Evolutionary conservation across 2,888 invertebrate genomes (phyloP), one percentile per base, ranked within the genome.

Genomic region (Dione vanillae): DNA sequence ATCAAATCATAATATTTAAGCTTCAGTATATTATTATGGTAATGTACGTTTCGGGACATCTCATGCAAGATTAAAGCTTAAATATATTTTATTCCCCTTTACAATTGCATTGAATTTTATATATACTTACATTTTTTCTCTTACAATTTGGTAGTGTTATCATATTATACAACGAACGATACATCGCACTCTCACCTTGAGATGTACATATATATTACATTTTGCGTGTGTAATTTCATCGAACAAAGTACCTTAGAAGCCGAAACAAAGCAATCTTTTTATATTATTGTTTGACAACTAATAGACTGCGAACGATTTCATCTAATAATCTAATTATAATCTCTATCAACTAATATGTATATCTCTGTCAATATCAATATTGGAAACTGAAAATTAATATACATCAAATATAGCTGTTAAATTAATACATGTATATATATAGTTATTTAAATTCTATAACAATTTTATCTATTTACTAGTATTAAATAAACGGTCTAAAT

Each of bases 1-100:
- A n/a, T 45, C 14, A 61, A 43, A 45, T 61, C 27, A 61, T 45
- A 61, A 45, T 61, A 45, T 45, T 45, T 45, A 10, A 43, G 27
- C n/a, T 10, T 45, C 20, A 59, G 8, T 41, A 20, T 59, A 14
- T 27, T 43, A 43, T 41, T 59, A 43, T 43, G 43, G 12, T 20
- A 19, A 27, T 61, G 5, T 27, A 20, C 20, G 5, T 56, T 37
- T 56, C 6, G 37, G n/a, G 45, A 61, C 61, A 61, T 43, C 27
- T 40, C 37, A 16, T 16, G 37, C 16, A 1, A 54, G n/a, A 37
- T 16, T 37, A 54, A 37, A n/a, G 37, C 9, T 12, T 37, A 37
- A 54, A 37, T 11, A 54, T 16, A 11, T n/a, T 54, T 54, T 54
- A 49, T 49, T 11, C 19, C 11, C 11, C 11, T 49, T 19, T 19